Percentiles rank a stretch among this genome's conserved stretches.
Conservation (phyloP, 64 coral and sea anemone species). For the Montipora efflorescens region DNA sequence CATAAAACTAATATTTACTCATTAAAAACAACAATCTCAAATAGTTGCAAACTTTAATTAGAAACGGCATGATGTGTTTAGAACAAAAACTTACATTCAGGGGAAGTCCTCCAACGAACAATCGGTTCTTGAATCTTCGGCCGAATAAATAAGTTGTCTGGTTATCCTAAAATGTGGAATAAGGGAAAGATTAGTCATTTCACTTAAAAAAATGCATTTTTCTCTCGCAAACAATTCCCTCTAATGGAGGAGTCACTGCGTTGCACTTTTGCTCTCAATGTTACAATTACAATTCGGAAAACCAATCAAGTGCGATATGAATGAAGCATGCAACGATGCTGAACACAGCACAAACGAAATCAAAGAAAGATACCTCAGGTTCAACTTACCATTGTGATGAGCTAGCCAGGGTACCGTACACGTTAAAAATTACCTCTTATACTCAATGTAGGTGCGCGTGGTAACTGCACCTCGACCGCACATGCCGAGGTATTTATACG, state of each 20-base stretch:
- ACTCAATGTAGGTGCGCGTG: not conserved
- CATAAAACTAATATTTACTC: not conserved
- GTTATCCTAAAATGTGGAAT: not conserved
- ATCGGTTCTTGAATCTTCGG: slow-evolving; percentile 31
- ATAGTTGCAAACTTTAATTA: not conserved
- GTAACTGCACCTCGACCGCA: not conserved
- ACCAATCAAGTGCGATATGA: not conserved
- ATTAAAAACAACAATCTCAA: not conserved
- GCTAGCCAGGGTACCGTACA: too few species aligned
- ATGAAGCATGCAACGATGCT: too few species aligned
- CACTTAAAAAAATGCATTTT: not conserved
- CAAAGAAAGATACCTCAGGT: too few species aligned
- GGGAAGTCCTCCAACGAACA: slow-evolving; percentile 67
- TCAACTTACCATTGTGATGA: too few species aligned
- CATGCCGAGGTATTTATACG: not conserved
- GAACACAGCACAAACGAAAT: too few species aligned
- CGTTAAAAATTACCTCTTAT: too few species aligned
- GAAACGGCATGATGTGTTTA: not conserved
- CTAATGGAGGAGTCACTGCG: too few species aligned
- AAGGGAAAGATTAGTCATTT: not conserved
- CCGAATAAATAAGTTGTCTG: slow-evolving; percentile 33
- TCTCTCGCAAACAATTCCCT: not conserved
- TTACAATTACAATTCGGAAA: not conserved
- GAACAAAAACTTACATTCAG: slow-evolving; percentile 23
- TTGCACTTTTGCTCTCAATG: too few species aligned